A percentile compares a stretch with the other conserved stretches of the same genome.
Conservation (phyloP, 2,888 invertebrate species). For the Lycocerus yunnanus region DNA sequence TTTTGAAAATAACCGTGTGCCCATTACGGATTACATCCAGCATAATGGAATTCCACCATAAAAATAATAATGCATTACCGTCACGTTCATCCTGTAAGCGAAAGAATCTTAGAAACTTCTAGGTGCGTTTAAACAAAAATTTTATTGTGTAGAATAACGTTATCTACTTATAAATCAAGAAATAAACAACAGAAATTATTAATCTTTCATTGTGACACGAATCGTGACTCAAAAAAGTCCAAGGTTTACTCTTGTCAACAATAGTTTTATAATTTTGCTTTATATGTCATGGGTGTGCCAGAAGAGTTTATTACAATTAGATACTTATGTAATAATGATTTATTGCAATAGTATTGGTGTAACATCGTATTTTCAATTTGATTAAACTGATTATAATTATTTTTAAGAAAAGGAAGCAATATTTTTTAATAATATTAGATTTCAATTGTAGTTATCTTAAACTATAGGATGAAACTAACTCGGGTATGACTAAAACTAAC, state of each 20-base stretch:
- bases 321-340: not conserved
- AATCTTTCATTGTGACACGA: slow-evolving; percentile 21
- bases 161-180: not conserved
- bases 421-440: too few species aligned
- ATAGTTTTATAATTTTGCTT: not conserved
- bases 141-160: not conserved
- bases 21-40: too few species aligned
- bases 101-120: not conserved
- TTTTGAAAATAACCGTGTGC: too few species aligned
- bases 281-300: not conserved
- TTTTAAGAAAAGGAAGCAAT: too few species aligned
- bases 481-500: too few species aligned
- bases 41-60: not conserved
- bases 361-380: too few species aligned
- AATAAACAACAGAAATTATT: slow-evolving; percentile 18
- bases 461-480: too few species aligned
- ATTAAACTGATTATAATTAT: too few species aligned
- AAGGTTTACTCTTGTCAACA: slow-evolving; percentile 13
- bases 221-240: slow-evolving; percentile 20
- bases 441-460: too few species aligned
- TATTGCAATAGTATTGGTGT: not conserved
- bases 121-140: not conserved
- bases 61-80: not conserved
- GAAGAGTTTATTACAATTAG: not conserved
- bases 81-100: not conserved